Conservation (phyloP, 2,797 vertebrate genomes). For the Phalloptychus januarius region DNA sequence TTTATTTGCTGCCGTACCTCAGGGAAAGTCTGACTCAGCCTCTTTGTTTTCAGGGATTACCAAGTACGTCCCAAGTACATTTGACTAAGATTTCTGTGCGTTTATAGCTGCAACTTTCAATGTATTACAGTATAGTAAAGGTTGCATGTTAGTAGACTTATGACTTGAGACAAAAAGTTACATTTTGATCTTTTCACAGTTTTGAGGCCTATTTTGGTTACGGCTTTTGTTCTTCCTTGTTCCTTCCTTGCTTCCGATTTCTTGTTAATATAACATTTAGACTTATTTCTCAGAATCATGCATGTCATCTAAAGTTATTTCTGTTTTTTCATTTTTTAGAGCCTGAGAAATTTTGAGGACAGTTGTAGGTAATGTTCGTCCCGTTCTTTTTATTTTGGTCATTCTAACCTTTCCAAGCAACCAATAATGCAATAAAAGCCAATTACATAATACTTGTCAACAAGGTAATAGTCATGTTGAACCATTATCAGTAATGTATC, state of each 20-base stretch:
- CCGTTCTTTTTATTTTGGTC: neutral
- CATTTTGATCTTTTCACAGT: neutral
- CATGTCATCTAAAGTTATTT: neutral
- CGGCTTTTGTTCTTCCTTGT: neutral
- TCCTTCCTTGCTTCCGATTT: neutral
- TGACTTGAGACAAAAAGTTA: neutral
- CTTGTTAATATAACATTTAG: neutral
- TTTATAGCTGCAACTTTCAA: neutral
- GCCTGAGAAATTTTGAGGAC: neutral
- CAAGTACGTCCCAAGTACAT: neutral
- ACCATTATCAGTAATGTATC: neutral
- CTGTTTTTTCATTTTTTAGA: neutral
- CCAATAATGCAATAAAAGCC: neutral
- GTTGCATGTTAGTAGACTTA: neutral
- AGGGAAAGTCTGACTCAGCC: neutral
- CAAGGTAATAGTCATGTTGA: neutral
- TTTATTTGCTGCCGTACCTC: neutral
- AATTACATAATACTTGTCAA: neutral
- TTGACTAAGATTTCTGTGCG: neutral
- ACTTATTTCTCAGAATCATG: neutral
- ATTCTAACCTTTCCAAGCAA: neutral
- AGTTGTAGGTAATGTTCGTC: neutral
- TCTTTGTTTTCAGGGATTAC: neutral
- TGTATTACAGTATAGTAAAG: neutral
- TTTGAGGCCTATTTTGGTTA: neutral